Percentiles rank a stretch among this genome's conserved stretches.
phyloP scores from a whole-genome alignment of 2,113 vertebrate genomes.

The Aspidoscelis tigris region DNA sequence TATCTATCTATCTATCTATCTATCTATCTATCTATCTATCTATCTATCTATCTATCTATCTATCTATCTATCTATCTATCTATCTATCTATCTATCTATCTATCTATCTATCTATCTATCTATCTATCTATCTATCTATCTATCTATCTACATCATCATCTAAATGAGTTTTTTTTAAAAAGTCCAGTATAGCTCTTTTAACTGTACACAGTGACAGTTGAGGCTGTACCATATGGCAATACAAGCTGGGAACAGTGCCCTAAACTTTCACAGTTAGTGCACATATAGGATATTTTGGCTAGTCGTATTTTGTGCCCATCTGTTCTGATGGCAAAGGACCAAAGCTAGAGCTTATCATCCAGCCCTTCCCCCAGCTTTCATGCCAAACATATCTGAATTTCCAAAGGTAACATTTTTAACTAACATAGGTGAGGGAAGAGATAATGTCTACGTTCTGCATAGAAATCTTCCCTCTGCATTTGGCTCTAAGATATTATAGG shows the following conservation, averaged over 20 bases:
- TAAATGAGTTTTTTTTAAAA: conserved; percentile 21
- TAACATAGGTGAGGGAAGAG: conserved; percentile 11
- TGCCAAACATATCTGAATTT: conserved; percentile 64
- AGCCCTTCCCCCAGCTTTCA: conserved; percentile 50
- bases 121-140: no score
- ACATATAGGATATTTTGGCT: conserved; percentile 72
- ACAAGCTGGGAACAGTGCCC: conserved; percentile 67
- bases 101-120: no score
- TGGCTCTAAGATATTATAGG: not conserved
- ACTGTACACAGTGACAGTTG: conserved; percentile 29
- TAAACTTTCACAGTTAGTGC: conserved; percentile 68
- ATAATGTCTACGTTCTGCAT: conserved; percentile 32
- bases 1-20: no score
- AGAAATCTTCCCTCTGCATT: conserved; percentile 22
- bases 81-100: no score
- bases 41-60: no score
- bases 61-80: no score
- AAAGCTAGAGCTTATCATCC: conserved; percentile 62
- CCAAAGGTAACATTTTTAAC: conserved; percentile 19
- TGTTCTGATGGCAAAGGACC: conserved; percentile 70
- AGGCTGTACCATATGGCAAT: conserved; percentile 63
- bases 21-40: no score
- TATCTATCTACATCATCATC: no score
- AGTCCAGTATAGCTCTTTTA: conserved; percentile 24
- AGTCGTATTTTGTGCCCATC: conserved; percentile 72